A percentile compares a stretch with the other conserved stretches of the same genome.
phyloP scores from a whole-genome alignment of 2,113 vertebrate species.

The Microtus richardsoni region DNA sequence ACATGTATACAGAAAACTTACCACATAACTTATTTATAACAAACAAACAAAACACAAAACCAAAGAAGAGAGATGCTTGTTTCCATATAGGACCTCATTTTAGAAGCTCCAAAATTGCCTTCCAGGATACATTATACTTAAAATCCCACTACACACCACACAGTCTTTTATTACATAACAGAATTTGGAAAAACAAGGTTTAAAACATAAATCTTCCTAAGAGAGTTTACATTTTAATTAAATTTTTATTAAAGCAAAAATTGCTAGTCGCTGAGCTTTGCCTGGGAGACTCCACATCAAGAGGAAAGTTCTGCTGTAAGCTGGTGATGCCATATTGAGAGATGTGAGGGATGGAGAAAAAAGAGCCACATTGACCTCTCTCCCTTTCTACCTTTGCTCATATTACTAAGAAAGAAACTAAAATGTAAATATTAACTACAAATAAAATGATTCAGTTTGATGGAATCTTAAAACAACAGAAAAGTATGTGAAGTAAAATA shows the following conservation, averaged over 20 bases:
- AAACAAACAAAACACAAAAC: background rate
- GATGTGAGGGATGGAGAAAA: background rate
- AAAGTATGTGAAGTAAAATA: background rate
- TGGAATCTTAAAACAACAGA: background rate
- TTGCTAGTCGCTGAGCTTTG: slow-evolving; percentile 33
- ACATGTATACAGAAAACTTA: background rate
- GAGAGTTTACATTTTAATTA: slow-evolving; percentile 63
- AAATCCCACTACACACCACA: slow-evolving; percentile 25
- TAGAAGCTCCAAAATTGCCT: slow-evolving; percentile 16
- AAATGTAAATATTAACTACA: background rate
- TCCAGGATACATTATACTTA: background rate
- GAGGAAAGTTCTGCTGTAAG: background rate
- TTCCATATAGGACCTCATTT: background rate
- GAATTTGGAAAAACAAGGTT: slow-evolving; percentile 53
- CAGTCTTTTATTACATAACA: slow-evolving; percentile 38
- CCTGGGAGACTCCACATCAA: background rate
- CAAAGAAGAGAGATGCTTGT: background rate
- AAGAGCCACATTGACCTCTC: background rate
- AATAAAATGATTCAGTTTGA: background rate
- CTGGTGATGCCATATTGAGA: background rate
- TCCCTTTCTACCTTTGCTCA: background rate
- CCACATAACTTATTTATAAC: background rate
- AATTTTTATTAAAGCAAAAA: slow-evolving; percentile 66
- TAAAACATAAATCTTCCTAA: slow-evolving; percentile 61
- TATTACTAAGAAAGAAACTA: background rate